Base-by-base conservation (phyloP, 2,113 vertebrate genomes). In the Isichthys henryi region DNA sequence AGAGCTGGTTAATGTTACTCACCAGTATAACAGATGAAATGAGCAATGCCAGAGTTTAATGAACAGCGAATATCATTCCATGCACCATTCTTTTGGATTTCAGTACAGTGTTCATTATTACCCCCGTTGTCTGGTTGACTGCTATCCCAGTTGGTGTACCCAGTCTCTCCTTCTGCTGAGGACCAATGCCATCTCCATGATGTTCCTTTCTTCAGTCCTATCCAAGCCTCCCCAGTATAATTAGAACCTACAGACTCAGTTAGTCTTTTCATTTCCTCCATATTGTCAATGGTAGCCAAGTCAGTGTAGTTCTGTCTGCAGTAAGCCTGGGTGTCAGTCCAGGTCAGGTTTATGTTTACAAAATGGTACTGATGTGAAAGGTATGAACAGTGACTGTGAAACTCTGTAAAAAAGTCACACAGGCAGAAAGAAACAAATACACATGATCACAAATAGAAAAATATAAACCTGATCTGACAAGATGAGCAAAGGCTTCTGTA, bases 201-300 rank as follows among this genome's bases (percentile, higher is more conserved):
- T 49, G 48, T 10, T 49, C 6, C 48, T 0, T 49, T 49, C 48
- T 49, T 9, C 9, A 49, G 48, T 49, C 91, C 91, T 7, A 88
- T 88, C 87, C 87, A 88, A 19, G 43, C 23, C 15, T 2, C 0
- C 43, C 74, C 74, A 80, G 35, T 80, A 80, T 13, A 43, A 35
- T 5, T 15, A 80, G 27, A 1, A 3, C 1, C 52, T 21, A 53
- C 53, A 58, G 15, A 39, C 62, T 74, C 43, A 56, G 88, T 23
- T 50, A 91, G 62, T 19, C 11, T 58, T 27, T 89, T 90, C 89
- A 91, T 87, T 19, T 90, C 89, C 46, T 91, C 80, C 0, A 66
- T 21, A 31, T 87, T 3, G 11, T 13, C 56, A 52, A 52, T 52
- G 50, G 50, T 52, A 52, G 50, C 50, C 50, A 52, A 49, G 50